Base-by-base conservation (phyloP, 2,888 invertebrate species). In the Carpatolechia fugitivella region DNA sequence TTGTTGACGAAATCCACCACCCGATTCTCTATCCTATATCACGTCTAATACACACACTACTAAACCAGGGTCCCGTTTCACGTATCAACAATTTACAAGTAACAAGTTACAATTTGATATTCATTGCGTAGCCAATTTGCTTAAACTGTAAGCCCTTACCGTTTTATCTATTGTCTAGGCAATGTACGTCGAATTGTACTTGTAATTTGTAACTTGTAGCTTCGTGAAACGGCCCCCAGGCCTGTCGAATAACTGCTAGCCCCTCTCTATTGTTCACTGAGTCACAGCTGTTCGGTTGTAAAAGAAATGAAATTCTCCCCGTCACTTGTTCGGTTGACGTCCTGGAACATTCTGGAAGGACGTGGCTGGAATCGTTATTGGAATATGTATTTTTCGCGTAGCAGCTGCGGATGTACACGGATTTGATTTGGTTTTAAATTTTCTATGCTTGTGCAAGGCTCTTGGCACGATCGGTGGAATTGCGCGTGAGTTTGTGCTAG, bases 291-390 rank as follows among this genome's bases (percentile, higher is more conserved):
- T 50, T 40, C 31, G 29, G 35, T 53, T 49, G 56, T 53, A 48
- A 53, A 33, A 56, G 56, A 56, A 53, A 56, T 56, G 56, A 56
- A 56, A 56, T 56, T 56, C 56, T 49, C 24, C 13, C 18, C 56
- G 48, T 52, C 53, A 53, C 50, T 56, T 53, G 53, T 36, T 53
- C 53, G 14, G 35, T 33, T 56, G 56, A 53, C 53, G 36, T 48
- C 49, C 53, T 35, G 10, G 16, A 13, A 14, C 53, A 46, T 48
- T 53, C 53, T 35, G 7, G 16, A 13, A 14, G 50, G 44, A 56
- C 56, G 56, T 56, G 56, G 29, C 49, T 14, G 11, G 56, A 56
- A 56, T 56, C 38, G 40, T 53, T 50, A 55, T 55, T 53, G 53
- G 53, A 36, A 49, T 44, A 55, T 51, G 46, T 24, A 44, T 55